phyloP scores from a whole-genome alignment of 2,797 vertebrate genomes.

The Melopsittacus undulatus region DNA sequence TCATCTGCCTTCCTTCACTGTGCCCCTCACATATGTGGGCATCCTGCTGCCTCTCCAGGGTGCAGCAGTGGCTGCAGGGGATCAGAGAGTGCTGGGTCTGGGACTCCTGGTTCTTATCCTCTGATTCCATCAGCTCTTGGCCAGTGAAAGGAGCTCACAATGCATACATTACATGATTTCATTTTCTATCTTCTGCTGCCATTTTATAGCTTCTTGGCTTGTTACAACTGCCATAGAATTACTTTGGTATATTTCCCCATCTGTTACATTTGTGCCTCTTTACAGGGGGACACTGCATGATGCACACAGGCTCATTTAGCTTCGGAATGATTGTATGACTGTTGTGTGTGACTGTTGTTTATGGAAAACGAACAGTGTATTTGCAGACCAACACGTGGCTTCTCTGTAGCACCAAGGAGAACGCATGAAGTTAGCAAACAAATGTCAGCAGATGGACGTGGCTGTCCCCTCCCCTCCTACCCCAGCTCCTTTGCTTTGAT shows the following conservation, averaged over 20 bases:
- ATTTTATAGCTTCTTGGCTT: slow-evolving; percentile 57
- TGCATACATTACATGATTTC: background rate
- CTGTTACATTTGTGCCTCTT: slow-evolving; percentile 47
- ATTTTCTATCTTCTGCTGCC: slow-evolving; percentile 16
- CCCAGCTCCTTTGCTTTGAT: background rate
- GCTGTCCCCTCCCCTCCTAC: background rate
- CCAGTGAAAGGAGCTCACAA: slow-evolving; percentile 22
- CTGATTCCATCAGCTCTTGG: background rate
- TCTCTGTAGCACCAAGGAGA: background rate
- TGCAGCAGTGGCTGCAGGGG: fast-evolving
- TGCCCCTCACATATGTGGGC: background rate
- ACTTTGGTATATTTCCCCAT: slow-evolving; percentile 58
- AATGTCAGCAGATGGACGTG: background rate
- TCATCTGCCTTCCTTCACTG: background rate
- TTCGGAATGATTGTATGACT: background rate
- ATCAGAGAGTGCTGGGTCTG: background rate
- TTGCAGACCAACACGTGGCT: slow-evolving; percentile 2
- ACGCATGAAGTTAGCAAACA: background rate
- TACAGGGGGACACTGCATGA: background rate
- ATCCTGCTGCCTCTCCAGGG: background rate
- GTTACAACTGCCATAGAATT: slow-evolving; percentile 35
- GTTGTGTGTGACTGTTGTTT: too few relatives aligned
- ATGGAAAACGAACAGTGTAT: background rate
- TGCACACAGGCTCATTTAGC: background rate
- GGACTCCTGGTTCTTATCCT: background rate